A percentile compares a stretch with the other conserved stretches of the same genome.
Evolutionary conservation across 37 sponge, comb jelly and placozoan species (phyloP).

Genomic region (Dysidea cf. avara): DNA sequence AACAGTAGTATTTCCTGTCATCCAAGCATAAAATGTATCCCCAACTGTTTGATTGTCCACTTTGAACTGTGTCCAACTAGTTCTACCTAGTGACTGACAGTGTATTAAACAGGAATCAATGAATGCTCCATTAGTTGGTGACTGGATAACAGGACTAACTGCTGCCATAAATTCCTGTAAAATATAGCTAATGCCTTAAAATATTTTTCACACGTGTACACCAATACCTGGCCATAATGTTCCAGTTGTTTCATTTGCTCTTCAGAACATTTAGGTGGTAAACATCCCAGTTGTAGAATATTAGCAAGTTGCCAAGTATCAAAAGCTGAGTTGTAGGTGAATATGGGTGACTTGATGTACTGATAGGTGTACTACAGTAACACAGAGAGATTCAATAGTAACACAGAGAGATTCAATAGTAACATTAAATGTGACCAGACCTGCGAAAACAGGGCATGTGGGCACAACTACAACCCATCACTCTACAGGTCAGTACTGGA

Average conservation of each 20-base stretch:
- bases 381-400: too few species aligned
- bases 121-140: conserved; percentile 55
- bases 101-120: conserved; percentile 70
- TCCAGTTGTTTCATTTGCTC: conserved; percentile 46
- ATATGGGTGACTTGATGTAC: conserved; percentile 73
- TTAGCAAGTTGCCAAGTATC: conserved; percentile 72
- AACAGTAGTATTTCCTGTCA: background rate
- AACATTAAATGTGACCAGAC: too few species aligned
- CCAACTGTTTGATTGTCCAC: conserved; percentile 30
- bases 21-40: conserved; percentile 70
- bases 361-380: conserved; percentile 70
- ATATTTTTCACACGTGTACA: too few species aligned
- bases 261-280: conserved; percentile 54
- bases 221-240: conserved; percentile 43
- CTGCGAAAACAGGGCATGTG: too few species aligned
- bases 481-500: too few species aligned
- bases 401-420: too few species aligned
- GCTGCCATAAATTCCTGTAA: too few species aligned
- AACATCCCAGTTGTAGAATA: conserved; percentile 52
- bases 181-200: too few species aligned
- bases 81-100: conserved; percentile 67
- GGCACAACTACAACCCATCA: too few species aligned
- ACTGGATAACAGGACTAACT: too few species aligned
- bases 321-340: conserved; percentile 61
- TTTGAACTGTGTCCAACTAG: conserved; percentile 43